A percentile compares a stretch with the other conserved stretches of the same genome.
phyloP scores from a whole-genome alignment of 1,140 invertebrate species.

The Sycophila sp. region DNA sequence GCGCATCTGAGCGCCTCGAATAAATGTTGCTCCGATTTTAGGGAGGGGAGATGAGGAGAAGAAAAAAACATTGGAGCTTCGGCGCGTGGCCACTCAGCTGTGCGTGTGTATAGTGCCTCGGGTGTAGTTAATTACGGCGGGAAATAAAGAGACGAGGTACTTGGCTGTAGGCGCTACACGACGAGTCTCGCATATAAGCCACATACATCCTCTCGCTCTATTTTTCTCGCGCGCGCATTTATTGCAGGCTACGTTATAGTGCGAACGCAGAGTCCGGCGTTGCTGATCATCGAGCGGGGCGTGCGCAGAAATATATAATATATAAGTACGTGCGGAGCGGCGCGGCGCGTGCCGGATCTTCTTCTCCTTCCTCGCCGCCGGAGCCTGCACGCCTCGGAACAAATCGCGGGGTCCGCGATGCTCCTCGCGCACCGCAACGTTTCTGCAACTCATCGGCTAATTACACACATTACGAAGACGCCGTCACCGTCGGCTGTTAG shows the following conservation, averaged over 20 bases:
- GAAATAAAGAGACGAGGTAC: too few species aligned
- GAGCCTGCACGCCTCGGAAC: neutral
- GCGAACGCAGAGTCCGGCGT: neutral
- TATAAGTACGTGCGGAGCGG: neutral
- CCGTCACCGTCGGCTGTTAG: neutral
- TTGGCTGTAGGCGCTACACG: too few species aligned
- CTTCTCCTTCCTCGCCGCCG: neutral
- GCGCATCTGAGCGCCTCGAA: too few species aligned
- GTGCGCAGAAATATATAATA: constrained; percentile 12
- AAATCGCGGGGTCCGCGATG: neutral
- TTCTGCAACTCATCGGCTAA: neutral
- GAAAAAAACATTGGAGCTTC: too few species aligned
- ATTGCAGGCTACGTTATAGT: neutral
- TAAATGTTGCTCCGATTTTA: too few species aligned
- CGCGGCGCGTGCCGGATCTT: too few species aligned
- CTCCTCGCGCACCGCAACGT: neutral
- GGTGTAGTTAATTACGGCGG: too few species aligned
- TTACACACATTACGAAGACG: neutral
- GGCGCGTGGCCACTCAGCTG: neutral
- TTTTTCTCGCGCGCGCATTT: neutral
- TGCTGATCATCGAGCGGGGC: too few species aligned
- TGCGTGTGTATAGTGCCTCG: too few species aligned
- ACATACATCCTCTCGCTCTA: neutral
- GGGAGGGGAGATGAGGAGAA: neutral
- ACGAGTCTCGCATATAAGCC: too few species aligned